Conservation (phyloP, 2,797 vertebrate species). For the Allobates femoralis region DNA sequence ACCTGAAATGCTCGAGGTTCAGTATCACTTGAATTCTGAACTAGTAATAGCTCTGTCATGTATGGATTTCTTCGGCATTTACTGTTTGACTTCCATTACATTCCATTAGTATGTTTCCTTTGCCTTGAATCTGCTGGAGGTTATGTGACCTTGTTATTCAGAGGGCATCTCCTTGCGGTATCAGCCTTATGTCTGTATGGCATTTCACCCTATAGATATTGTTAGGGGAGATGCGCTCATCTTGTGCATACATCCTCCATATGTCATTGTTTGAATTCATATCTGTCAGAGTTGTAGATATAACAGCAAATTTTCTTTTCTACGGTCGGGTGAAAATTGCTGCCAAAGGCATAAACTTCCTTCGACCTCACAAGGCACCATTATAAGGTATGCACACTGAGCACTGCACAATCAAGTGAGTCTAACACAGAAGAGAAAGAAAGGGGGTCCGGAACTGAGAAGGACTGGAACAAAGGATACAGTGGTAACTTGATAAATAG, state of each 20-base stretch:
- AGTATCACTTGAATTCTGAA: background rate
- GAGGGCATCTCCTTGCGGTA: background rate
- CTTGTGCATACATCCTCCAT: background rate
- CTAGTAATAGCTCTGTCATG: background rate
- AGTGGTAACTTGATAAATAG: no score
- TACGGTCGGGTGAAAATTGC: background rate
- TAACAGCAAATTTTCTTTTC: background rate
- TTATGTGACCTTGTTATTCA: background rate
- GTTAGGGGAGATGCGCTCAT: background rate
- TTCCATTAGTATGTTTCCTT: constrained; percentile 26
- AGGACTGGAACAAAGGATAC: no score
- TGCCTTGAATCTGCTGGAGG: background rate
- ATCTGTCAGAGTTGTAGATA: background rate
- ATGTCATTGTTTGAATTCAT: background rate
- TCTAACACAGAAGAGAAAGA: background rate
- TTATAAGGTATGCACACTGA: background rate
- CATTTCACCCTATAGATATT: background rate
- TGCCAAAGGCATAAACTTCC: background rate
- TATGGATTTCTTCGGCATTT: constrained; percentile 8
- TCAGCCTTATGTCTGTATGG: background rate
- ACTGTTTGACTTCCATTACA: background rate
- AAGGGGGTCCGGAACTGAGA: background rate
- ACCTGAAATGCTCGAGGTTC: background rate
- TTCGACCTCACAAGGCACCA: background rate
- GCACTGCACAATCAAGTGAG: background rate